Conservation (phyloP, 2,113 vertebrate genomes). For the Arenaria interpres region DNA sequence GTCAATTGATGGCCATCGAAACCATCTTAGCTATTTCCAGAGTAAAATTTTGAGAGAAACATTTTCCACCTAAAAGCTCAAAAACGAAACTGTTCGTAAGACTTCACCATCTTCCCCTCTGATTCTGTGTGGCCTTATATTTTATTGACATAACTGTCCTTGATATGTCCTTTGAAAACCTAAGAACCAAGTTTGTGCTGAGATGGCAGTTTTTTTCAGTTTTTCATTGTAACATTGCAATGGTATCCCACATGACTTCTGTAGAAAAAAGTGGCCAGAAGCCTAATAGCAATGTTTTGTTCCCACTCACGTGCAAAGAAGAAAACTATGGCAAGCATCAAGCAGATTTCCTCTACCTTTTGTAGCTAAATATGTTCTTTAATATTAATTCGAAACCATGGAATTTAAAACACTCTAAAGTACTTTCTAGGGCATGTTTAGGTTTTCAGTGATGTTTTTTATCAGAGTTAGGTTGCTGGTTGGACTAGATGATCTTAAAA, state of each 20-base stretch:
- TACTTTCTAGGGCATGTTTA: background rate
- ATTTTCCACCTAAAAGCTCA: background rate
- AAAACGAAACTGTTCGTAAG: background rate
- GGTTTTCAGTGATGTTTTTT: too few relatives aligned
- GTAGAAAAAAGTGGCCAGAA: background rate
- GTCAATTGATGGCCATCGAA: background rate
- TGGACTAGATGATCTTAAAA: too few relatives aligned
- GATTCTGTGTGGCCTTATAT: background rate
- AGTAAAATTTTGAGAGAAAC: background rate
- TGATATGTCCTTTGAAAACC: background rate
- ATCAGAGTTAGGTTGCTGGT: too few relatives aligned
- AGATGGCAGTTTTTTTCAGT: background rate
- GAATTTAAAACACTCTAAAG: background rate
- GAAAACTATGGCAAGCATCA: background rate
- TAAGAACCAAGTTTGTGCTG: background rate
- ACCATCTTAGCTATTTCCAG: background rate
- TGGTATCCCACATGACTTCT: background rate
- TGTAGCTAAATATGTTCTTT: background rate
- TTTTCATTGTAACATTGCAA: background rate
- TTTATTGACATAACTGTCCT: background rate
- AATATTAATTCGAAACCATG: background rate
- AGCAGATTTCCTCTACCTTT: background rate
- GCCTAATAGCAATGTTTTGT: background rate
- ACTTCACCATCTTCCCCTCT: background rate
- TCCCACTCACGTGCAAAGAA: background rate